These are phyloP conservation scores for Dexiosoma caninum DNA, from an alignment of 2,888 invertebrate genomes.

Conservation along the genomic window DNA sequence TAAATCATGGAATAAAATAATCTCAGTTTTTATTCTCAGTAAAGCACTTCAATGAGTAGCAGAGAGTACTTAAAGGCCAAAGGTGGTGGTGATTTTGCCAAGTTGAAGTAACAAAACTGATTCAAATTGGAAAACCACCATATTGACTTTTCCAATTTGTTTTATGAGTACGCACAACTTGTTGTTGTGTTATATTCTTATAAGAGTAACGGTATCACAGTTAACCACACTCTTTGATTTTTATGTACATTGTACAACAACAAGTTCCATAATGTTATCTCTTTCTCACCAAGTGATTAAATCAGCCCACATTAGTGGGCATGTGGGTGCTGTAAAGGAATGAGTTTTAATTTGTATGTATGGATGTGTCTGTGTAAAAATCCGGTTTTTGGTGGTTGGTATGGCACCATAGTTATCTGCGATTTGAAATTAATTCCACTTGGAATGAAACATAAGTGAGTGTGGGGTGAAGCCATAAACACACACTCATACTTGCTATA, in stretches of 20 bases:
- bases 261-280: neutral
- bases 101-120: conserved; percentile 7
- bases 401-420: conserved; percentile 63
- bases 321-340: conserved; percentile 37
- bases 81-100: conserved; percentile 18
- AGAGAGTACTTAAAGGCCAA: conserved; percentile 37
- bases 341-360: neutral
- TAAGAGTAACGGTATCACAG: conserved; percentile 48
- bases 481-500: conserved; percentile 7
- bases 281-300: conserved; percentile 14
- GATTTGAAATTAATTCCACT: conserved; percentile 56
- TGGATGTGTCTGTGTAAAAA: conserved; percentile 46
- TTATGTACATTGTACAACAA: neutral
- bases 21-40: conserved; percentile 44
- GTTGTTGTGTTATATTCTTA: neutral
- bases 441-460: conserved; percentile 49
- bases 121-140: conserved; percentile 57
- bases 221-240: conserved; percentile 51
- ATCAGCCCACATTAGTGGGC: neutral
- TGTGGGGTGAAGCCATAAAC: neutral
- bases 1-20: conserved; percentile 53
- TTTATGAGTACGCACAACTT: neutral
- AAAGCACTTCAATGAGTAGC: conserved; percentile 47
- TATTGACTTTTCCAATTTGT: conserved; percentile 48
- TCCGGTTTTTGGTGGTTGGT: conserved; percentile 63